Base-by-base conservation (phyloP, 23 tunicate species). In the Ciona savignyi region DNA sequence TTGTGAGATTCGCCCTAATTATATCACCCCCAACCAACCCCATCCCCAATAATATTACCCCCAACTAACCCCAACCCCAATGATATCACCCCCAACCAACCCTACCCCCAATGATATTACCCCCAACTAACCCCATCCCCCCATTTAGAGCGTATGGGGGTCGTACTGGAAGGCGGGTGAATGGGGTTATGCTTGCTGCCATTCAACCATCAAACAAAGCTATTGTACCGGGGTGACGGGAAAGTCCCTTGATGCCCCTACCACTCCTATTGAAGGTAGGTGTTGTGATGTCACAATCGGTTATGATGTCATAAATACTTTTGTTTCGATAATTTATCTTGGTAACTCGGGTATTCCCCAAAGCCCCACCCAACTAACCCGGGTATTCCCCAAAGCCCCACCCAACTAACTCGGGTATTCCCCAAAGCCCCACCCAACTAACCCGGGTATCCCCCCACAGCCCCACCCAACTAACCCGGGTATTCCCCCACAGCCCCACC, bases 141-240 rank as follows among this genome's bases (percentile, higher is more conserved):
- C n/a, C n/a, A 51, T 78, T 0, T 67, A 81, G 78, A 67, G 85
- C 32, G 80, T 85, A 2, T 92, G 98, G 98, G 98, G 98, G 25
- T 85, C 92, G 1, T 92, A 48, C 65, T 92, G 98, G 98, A 67
- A 81, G 29, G 61, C 63, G 11, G 93, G 93, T 2, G 27, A 51
- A 67, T 92, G 98, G 98, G 98, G 98, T 1, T 92, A 77, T 48
- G 70, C 83, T 23, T 92, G 98, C 34, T 92, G 98, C 60, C 86
- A 92, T 30, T 92, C 98, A 15, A 30, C 70, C 22, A 81, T 92
- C 62, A 92, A 92, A 67, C 86, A 79, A 4, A 84, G 91, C 4
- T 92, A 92, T 51, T 92, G 98, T 78, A 81, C 84, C 23, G 98
- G 92, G n/a, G 78, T 72, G 19, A 75, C 81, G 0, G 81, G 80